Evolutionary conservation across 1,140 invertebrate species (phyloP).

Genomic region (Pygmarrhopalites habei): DNA sequence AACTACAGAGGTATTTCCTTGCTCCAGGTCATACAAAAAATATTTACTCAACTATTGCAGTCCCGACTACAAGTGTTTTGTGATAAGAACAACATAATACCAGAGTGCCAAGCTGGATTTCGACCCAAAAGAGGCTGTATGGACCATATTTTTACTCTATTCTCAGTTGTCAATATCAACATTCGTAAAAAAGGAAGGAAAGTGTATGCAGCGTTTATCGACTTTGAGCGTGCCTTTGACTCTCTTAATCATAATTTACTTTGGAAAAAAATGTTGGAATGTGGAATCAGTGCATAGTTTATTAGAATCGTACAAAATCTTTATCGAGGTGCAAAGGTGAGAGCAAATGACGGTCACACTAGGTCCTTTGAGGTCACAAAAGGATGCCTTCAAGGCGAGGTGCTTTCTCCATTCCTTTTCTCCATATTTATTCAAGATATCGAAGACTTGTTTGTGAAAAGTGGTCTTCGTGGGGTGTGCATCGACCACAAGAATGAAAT

Average conservation of each 20-base stretch:
- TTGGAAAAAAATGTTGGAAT: conserved; percentile 13
- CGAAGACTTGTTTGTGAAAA: conserved; percentile 6
- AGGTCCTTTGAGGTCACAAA: conserved; percentile 10
- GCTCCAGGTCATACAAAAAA: conserved; percentile 33
- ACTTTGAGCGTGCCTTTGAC: conserved; percentile 21
- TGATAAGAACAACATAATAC: neutral
- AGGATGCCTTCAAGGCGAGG: conserved; percentile 18
- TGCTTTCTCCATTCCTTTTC: conserved; percentile 11
- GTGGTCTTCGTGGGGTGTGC: neutral
- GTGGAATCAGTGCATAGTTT: conserved; percentile 13
- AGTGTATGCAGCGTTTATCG: conserved; percentile 17
- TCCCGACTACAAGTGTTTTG: conserved; percentile 25
- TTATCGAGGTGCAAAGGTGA: conserved; percentile 15
- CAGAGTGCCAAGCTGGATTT: conserved; percentile 26
- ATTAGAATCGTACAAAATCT: conserved; percentile 17
- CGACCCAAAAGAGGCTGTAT: conserved; percentile 24
- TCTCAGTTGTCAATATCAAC: neutral
- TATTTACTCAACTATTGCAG: conserved; percentile 37
- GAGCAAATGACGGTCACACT: neutral
- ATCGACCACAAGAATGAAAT: neutral
- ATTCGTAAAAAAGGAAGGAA: neutral
- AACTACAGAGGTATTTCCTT: conserved; percentile 40
- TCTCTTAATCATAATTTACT: conserved; percentile 13
- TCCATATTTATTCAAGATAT: conserved; percentile 11
- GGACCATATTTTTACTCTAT: conserved; percentile 30